Evolutionary conservation across 2,888 invertebrate genomes (phyloP).

Genomic region (Drosophila infuscata): DNA sequence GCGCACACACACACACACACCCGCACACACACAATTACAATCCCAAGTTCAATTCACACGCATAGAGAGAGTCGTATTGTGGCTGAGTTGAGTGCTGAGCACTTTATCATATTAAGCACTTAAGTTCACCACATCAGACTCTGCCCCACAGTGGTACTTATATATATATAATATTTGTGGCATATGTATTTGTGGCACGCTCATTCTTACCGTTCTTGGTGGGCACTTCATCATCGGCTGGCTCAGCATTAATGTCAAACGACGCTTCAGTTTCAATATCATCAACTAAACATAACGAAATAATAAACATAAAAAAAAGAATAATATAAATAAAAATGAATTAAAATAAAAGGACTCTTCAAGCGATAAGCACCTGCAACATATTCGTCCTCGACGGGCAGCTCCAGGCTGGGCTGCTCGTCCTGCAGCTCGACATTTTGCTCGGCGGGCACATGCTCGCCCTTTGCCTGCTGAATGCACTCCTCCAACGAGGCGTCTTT

Average conservation of each 20-base stretch:
- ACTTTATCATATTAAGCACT: slow-evolving; percentile 82
- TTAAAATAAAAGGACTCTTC: neutral
- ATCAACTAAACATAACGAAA: slow-evolving; percentile 64
- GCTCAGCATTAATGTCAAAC: slow-evolving; percentile 61
- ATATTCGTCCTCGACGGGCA: slow-evolving; percentile 68
- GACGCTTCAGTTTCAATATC: slow-evolving; percentile 67
- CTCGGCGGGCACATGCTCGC: slow-evolving; percentile 85
- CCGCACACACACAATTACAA: slow-evolving; percentile 14
- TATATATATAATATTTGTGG: neutral
- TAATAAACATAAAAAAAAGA: slow-evolving; percentile 42
- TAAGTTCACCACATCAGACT: slow-evolving; percentile 72
- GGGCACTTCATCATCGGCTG: slow-evolving; percentile 63
- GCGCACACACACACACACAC: slow-evolving; percentile 13
- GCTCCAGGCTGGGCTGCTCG: slow-evolving; percentile 76
- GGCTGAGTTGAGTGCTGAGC: slow-evolving; percentile 70
- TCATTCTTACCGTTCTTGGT: slow-evolving; percentile 83
- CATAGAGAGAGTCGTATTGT: slow-evolving; percentile 27
- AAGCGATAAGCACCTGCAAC: slow-evolving; percentile 66
- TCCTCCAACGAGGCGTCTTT: slow-evolving; percentile 88
- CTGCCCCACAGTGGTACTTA: slow-evolving; percentile 7
- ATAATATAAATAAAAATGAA: slow-evolving; percentile 48
- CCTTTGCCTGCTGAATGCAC: slow-evolving; percentile 87
- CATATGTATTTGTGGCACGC: slow-evolving; percentile 42
- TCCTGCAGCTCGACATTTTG: slow-evolving; percentile 83
- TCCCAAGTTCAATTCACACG: neutral